phyloP scores from a whole-genome alignment of 2,113 vertebrate species.

The Actenoides lindsayi region DNA sequence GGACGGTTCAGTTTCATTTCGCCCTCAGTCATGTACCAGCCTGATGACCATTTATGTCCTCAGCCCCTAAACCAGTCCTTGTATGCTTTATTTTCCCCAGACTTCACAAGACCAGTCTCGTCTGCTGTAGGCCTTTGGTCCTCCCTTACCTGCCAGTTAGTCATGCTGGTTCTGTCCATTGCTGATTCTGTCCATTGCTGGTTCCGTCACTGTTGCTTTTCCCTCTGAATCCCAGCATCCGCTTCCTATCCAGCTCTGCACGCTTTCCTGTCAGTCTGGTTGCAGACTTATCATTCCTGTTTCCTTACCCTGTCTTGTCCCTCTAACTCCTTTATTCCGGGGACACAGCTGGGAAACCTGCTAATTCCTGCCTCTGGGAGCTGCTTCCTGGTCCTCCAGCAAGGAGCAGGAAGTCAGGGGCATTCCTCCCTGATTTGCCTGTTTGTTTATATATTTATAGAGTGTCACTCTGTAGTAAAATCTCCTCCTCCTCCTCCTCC shows the following conservation, averaged over 20 bases:
- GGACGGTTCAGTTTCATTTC: background rate
- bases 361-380: background rate
- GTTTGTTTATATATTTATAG: slow-evolving; percentile 16
- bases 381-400: background rate
- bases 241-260: background rate
- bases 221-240: background rate
- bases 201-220: background rate
- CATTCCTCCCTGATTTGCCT: background rate
- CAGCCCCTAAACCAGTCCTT: background rate
- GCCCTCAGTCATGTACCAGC: background rate
- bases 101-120: background rate
- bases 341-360: background rate
- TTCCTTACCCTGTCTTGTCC: background rate
- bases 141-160: background rate
- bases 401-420: background rate
- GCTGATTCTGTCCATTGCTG: background rate
- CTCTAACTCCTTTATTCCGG: slow-evolving; percentile 4
- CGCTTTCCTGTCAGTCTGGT: background rate
- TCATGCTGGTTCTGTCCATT: background rate
- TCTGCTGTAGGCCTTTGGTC: background rate
- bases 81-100: background rate
- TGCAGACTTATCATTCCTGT: background rate
- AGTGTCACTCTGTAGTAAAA: background rate
- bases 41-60: background rate
- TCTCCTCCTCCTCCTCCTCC: background rate